These are phyloP conservation scores for Tetramorium alpestre DNA, from an alignment of 1,140 invertebrate species.

Conservation along the genomic window DNA sequence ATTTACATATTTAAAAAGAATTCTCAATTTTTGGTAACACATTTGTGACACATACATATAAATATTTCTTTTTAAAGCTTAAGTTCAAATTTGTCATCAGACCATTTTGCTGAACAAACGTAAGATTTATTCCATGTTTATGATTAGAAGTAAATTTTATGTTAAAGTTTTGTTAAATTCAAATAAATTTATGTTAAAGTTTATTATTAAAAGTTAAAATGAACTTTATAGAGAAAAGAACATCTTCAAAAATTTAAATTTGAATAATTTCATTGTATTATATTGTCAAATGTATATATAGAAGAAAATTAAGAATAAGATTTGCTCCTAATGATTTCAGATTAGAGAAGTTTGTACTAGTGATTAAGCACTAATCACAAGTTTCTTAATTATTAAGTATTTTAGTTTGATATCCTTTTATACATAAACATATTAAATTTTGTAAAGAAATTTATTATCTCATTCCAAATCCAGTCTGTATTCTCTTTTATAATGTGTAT, in stretches of 20 bases:
- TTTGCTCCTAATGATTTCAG: neutral
- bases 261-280: neutral
- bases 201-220: neutral
- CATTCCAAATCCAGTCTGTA: constrained; percentile 41
- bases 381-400: constrained; percentile 12
- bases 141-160: neutral
- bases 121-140: neutral
- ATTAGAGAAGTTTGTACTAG: neutral
- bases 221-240: neutral
- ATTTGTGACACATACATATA: neutral
- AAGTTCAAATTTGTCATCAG: neutral
- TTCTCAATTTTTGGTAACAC: neutral
- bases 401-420: constrained; percentile 3
- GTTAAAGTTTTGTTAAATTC: neutral
- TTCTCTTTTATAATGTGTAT: constrained; percentile 68
- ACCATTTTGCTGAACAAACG: neutral
- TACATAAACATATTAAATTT: neutral
- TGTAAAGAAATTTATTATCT: constrained; percentile 23
- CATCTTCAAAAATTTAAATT: neutral
- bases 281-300: neutral
- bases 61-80: neutral
- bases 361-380: neutral
- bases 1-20: neutral
- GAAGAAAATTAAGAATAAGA: neutral
- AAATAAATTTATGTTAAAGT: neutral